Evolutionary conservation across 2,797 vertebrate genomes (phyloP), one percentile per base, ranked within the genome.

Genomic region (Brachymystax lenok): DNA sequence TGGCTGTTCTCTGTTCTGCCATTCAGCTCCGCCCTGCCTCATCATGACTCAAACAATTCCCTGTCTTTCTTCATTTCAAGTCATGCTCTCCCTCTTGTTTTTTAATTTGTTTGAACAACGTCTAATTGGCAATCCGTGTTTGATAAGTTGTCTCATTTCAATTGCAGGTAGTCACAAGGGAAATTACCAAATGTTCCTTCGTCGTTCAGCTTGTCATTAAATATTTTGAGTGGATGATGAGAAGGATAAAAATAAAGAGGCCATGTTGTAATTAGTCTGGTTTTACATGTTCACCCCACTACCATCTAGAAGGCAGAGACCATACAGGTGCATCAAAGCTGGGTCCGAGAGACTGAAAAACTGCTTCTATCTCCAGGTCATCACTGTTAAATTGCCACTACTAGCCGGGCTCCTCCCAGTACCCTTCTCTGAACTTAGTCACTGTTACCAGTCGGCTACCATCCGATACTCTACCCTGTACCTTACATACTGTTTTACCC

Each of bases 81-180:
- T 77, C 72, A 81, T 52, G 68, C 74, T 75, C 74, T 76, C 59
- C 74, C 75, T 80, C 35, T 66, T 79, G 68, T 69, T 14, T 69
- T 77, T n/a, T 79, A 73, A 87, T 89, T 85, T 21, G 84, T 84
- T 81, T 86, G 71, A 80, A 84, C 80, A 68, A 70, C 61, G 69
- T 75, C 82, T 80, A 82, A 83, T 84, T 83, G 73, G 50, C 30
- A 75, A 82, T 84, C 85, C 70, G 76, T 81, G 80, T 82, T 84
- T 83, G 79, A 83, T 79, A 69, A 73, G 77, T 80, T 82, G 61
- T 80, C 74, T 75, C 71, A 78, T 78, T 74, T 74, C 24, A 78
- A 33, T 71, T 50, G 69, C 12, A 51, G 46, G n/a, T 28, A 17
- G 13, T 52, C 69, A 51, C 69, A 51, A 28, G 69, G 69, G 70